phyloP scores from a whole-genome alignment of 2,113 vertebrate species.

The Ranitomeya variabilis region DNA sequence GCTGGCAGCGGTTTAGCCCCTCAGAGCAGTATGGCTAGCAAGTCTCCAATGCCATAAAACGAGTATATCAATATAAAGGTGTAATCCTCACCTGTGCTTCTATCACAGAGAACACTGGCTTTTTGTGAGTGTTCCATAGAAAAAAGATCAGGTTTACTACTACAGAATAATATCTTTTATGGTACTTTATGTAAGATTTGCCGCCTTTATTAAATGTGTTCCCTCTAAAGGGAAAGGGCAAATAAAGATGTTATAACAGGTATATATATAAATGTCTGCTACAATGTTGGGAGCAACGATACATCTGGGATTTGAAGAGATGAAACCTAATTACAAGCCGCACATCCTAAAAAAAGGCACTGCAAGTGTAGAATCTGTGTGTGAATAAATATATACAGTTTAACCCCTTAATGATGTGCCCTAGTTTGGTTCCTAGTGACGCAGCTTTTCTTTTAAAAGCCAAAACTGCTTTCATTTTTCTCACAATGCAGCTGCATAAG shows the following conservation, averaged over 20 bases:
- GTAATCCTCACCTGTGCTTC: neutral
- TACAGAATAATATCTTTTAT: constrained; percentile 42
- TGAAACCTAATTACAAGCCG: neutral
- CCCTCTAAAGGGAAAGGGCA: constrained; percentile 22
- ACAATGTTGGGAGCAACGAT: constrained; percentile 18
- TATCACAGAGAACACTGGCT: constrained; percentile 10
- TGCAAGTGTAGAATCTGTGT: neutral
- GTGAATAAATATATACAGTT: neutral
- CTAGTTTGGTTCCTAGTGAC: no score
- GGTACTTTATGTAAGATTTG: constrained; percentile 38
- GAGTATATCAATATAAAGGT: neutral
- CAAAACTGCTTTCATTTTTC: no score
- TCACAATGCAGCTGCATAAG: no score
- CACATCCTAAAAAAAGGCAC: neutral
- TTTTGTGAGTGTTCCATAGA: constrained; percentile 29
- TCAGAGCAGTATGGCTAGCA: neutral
- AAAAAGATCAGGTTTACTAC: constrained; percentile 36
- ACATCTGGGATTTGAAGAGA: neutral
- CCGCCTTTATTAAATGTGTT: constrained; percentile 47
- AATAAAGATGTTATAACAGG: constrained; percentile 31
- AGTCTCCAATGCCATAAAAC: neutral
- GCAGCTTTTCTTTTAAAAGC: no score
- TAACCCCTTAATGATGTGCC: no score
- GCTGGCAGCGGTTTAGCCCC: neutral
- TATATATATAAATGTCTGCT: constrained; percentile 29